A percentile compares a stretch with the other conserved stretches of the same genome.
Conservation (phyloP, 2,797 vertebrate genomes). For the Bradypodion pumilum region DNA sequence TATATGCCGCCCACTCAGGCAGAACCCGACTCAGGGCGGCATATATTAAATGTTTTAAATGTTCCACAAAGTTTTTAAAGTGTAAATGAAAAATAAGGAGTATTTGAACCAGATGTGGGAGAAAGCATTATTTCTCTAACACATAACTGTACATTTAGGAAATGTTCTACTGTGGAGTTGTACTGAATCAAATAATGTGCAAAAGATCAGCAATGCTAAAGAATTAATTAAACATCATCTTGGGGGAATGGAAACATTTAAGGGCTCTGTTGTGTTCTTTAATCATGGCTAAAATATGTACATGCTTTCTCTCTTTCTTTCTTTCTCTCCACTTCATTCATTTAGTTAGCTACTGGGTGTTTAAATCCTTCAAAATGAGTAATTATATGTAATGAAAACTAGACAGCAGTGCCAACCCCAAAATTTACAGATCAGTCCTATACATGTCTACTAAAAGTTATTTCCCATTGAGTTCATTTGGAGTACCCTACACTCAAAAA, state of each 20-base stretch:
- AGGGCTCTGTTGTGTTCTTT: slow-evolving; percentile 27
- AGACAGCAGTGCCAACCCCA: neutral
- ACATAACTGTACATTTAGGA: slow-evolving; percentile 20
- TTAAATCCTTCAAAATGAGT: slow-evolving; percentile 22
- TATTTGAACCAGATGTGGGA: slow-evolving; percentile 24
- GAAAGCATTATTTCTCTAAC: slow-evolving; percentile 27
- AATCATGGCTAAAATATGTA: slow-evolving; percentile 29
- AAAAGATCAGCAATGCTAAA: slow-evolving; percentile 6
- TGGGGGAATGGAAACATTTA: slow-evolving; percentile 32
- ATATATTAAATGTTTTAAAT: too few relatives aligned
- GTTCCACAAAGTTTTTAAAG: neutral
- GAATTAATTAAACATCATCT: slow-evolving; percentile 49
- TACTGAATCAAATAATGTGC: neutral
- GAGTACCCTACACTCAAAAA: neutral
- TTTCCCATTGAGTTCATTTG: neutral
- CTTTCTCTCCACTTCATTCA: slow-evolving; percentile 17
- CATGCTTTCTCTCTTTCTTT: neutral
- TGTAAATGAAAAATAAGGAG: slow-evolving; percentile 17
- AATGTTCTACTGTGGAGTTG: neutral
- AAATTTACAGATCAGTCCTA: neutral
- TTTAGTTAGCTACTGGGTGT: slow-evolving; percentile 20
- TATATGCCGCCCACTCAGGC: too few relatives aligned
- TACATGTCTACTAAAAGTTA: neutral
- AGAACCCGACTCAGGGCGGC: too few relatives aligned
- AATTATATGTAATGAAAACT: slow-evolving; percentile 10